A percentile compares a stretch with the other conserved stretches of the same genome.
Conservation (phyloP, 2,113 vertebrate species). For the Oreochromis spilurus region DNA sequence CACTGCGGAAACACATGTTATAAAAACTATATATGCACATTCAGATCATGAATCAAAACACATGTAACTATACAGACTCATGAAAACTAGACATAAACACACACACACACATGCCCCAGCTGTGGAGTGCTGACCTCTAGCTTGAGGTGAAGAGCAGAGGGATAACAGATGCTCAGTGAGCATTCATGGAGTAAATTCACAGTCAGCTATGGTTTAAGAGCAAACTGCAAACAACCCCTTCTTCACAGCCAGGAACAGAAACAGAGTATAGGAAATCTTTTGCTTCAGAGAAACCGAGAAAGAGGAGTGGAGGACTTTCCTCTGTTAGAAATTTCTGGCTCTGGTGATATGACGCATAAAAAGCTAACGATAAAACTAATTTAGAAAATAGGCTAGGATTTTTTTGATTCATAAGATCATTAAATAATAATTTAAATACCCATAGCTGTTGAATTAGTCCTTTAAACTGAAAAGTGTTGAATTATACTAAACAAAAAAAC, state of each 20-base stretch:
- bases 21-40: not conserved
- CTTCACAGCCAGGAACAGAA: not conserved
- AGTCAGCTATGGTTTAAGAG: not conserved
- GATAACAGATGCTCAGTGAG: constrained; percentile 27
- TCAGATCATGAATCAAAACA: not conserved
- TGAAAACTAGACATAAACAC: not conserved
- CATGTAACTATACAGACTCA: not conserved
- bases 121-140: constrained; percentile 37
- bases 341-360: not conserved
- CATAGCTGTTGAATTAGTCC: not conserved
- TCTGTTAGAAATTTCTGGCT: not conserved
- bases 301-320: not conserved
- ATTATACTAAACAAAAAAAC: not conserved
- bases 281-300: not conserved
- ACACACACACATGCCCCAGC: not conserved
- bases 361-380: not conserved
- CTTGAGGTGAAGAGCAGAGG: constrained; percentile 2
- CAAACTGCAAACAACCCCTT: not conserved
- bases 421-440: not conserved
- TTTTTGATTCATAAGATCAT: fast-evolving
- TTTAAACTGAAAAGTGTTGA: not conserved
- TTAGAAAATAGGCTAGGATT: not conserved
- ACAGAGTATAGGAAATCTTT: not conserved
- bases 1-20: not conserved
- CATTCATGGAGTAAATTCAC: not conserved